A percentile compares a stretch with the other conserved stretches of the same genome.
Evolutionary conservation across 2,888 invertebrate genomes (phyloP).

Genomic region (Brenthis hecate): DNA sequence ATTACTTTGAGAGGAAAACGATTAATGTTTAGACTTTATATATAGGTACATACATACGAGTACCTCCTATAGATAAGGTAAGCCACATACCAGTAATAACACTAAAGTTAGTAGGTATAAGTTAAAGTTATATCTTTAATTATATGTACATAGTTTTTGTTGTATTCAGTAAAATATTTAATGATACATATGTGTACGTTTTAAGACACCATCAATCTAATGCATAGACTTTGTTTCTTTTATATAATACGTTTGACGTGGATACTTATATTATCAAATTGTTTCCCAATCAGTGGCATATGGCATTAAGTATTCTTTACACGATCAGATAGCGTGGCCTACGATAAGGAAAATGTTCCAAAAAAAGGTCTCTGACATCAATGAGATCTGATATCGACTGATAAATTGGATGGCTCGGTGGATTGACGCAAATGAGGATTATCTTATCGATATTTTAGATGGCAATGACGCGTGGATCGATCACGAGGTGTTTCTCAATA

Average conservation of each 20-base stretch:
- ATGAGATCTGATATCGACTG: constrained; percentile 38
- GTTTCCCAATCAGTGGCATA: constrained; percentile 35
- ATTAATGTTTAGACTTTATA: not conserved
- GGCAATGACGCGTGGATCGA: constrained; percentile 40
- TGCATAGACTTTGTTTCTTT: not conserved
- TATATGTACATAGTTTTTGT: too few species aligned
- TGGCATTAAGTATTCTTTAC: constrained; percentile 29
- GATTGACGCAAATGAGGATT: constrained; percentile 51
- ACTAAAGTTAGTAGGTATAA: too few species aligned
- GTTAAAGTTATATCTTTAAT: too few species aligned
- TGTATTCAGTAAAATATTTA: too few species aligned
- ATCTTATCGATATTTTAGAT: constrained; percentile 44
- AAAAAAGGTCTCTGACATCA: constrained; percentile 49
- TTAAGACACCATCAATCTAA: too few species aligned
- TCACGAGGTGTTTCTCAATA: constrained; percentile 41
- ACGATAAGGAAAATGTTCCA: constrained; percentile 43
- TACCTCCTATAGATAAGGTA: not conserved
- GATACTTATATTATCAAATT: constrained; percentile 23
- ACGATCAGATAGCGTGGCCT: constrained; percentile 25
- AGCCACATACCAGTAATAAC: not conserved
- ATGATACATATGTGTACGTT: too few species aligned
- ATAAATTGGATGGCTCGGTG: constrained; percentile 42
- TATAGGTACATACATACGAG: not conserved
- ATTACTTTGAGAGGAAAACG: not conserved
- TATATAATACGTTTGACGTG: not conserved